A percentile compares a stretch with the other conserved stretches of the same genome.
Conservation (phyloP, 2,797 vertebrate genomes). For the Diplodus sargus region DNA sequence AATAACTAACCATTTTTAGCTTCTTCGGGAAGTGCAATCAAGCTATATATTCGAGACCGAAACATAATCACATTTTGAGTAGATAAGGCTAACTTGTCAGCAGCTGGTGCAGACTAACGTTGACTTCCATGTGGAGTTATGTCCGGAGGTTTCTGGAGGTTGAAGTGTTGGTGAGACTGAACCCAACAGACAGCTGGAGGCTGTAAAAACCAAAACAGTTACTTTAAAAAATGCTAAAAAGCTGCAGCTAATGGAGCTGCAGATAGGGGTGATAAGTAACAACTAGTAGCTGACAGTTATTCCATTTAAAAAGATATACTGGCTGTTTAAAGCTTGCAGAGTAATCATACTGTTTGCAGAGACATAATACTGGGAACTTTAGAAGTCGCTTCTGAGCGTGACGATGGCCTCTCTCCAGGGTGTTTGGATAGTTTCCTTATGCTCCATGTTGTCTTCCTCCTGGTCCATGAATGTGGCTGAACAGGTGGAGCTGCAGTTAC, state of each 20-base stretch:
- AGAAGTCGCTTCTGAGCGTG: constrained; percentile 37
- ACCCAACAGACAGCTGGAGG: not conserved
- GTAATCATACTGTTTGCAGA: constrained; percentile 26
- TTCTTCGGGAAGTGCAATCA: not conserved
- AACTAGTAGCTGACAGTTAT: not conserved
- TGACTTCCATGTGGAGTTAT: too few species aligned
- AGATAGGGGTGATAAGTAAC: not conserved
- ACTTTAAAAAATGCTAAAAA: not conserved
- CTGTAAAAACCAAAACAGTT: not conserved
- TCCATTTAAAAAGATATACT: constrained; percentile 4
- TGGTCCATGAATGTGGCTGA: constrained; percentile 57
- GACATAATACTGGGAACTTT: constrained; percentile 29
- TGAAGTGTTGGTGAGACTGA: not conserved
- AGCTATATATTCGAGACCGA: not conserved
- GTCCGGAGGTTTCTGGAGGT: not conserved
- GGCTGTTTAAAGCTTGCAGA: constrained; percentile 13
- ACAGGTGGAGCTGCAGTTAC: constrained; percentile 74
- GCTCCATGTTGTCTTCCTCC: constrained; percentile 61
- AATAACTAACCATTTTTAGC: not conserved
- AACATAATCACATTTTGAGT: not conserved
- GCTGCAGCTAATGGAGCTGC: not conserved
- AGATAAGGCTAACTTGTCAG: not conserved
- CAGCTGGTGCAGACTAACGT: too few species aligned
- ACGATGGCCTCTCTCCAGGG: constrained; percentile 59
- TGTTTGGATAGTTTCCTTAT: constrained; percentile 59